A percentile compares a stretch with the other conserved stretches of the same genome.
phyloP scores from a whole-genome alignment of 2,113 vertebrate genomes.

The Amphilophus citrinellus region DNA sequence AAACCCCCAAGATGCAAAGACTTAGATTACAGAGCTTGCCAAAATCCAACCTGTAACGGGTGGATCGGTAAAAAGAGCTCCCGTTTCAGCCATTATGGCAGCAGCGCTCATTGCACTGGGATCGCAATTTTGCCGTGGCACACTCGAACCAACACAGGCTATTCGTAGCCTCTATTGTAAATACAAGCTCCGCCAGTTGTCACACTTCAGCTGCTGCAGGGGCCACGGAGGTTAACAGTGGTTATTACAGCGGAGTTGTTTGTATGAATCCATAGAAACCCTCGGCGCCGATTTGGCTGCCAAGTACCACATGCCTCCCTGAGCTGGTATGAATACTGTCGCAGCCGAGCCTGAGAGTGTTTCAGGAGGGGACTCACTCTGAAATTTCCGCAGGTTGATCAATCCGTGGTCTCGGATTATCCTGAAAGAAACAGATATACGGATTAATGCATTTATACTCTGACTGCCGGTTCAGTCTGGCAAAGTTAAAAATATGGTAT shows the following conservation, averaged over 20 bases:
- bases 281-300: constrained; percentile 26
- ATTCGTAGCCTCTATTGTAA: constrained; percentile 41
- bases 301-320: constrained; percentile 45
- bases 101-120: constrained; percentile 44
- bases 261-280: constrained; percentile 58
- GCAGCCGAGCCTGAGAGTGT: background rate
- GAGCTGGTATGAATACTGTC: constrained; percentile 23
- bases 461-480: background rate
- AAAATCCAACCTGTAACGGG: constrained; percentile 46
- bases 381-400: constrained; percentile 97
- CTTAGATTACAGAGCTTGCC: constrained; percentile 38
- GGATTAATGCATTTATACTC: constrained; percentile 17
- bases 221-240: constrained; percentile 42
- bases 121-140: constrained; percentile 48
- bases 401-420: constrained; percentile 97
- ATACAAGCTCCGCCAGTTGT: constrained; percentile 10
- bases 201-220: constrained; percentile 12
- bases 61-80: constrained; percentile 60
- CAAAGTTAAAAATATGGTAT: background rate
- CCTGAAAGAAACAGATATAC: constrained; percentile 81
- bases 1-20: constrained; percentile 29
- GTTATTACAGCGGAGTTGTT: constrained; percentile 52
- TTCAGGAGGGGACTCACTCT: constrained; percentile 87
- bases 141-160: background rate
- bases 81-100: constrained; percentile 39